phyloP scores from a whole-genome alignment of 2,888 invertebrate species.

The Agrochola macilenta region DNA sequence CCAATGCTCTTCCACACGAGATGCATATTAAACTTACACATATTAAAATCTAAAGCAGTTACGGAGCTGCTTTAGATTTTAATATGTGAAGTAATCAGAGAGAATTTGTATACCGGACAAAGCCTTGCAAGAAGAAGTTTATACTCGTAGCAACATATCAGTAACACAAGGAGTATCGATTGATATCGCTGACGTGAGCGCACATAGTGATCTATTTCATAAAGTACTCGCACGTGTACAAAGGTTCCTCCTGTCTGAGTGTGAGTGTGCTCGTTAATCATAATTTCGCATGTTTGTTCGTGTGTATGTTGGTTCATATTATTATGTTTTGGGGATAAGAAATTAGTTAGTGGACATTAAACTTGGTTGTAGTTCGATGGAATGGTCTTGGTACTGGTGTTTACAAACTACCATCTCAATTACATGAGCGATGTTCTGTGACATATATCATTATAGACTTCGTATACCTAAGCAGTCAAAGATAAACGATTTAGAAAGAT shows the following conservation, averaged over 20 bases:
- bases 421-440: not conserved
- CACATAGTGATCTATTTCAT: conserved; percentile 86
- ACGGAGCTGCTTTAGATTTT: too few species aligned
- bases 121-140: conserved; percentile 50
- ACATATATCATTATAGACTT: too few species aligned
- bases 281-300: conserved; percentile 90
- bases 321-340: conserved; percentile 91
- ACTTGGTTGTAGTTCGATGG: conserved; percentile 77
- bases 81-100: too few species aligned
- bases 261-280: conserved; percentile 90
- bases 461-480: too few species aligned
- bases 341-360: conserved; percentile 91
- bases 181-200: conserved; percentile 73
- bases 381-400: conserved; percentile 72
- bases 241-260: conserved; percentile 75
- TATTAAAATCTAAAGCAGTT: conserved; percentile 7
- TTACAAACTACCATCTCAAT: not conserved
- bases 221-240: conserved; percentile 74
- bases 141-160: conserved; percentile 64
- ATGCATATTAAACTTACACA: not conserved
- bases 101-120: conserved; percentile 14
- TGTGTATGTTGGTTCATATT: conserved; percentile 89
- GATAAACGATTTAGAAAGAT: not conserved
- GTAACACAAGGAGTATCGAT: conserved; percentile 79
- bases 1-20: not conserved